Conservation (phyloP, 2,888 invertebrate genomes). For the Epistrophella euchroma region DNA sequence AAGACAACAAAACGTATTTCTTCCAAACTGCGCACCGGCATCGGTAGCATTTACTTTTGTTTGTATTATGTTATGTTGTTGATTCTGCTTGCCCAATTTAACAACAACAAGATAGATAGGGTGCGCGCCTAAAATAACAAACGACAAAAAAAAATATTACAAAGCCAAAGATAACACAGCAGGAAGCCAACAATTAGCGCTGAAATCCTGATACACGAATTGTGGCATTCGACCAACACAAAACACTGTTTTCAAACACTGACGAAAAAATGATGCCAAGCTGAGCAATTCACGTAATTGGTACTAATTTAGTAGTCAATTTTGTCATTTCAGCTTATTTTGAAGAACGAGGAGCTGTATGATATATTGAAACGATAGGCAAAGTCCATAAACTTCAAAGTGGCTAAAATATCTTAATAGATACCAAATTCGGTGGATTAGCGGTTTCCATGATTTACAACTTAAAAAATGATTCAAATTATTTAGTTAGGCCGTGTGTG, state of each 20-base stretch:
- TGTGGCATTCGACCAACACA: constrained; percentile 84
- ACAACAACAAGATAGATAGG: constrained; percentile 49
- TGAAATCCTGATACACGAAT: constrained; percentile 82
- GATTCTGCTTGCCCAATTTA: constrained; percentile 33
- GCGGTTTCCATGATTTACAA: no score
- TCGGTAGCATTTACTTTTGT: constrained; percentile 8
- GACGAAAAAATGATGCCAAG: not conserved
- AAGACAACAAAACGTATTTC: not conserved
- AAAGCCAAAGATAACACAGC: constrained; percentile 57
- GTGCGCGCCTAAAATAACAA: constrained; percentile 26
- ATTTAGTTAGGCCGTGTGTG: no score
- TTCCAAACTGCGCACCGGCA: constrained; percentile 1
- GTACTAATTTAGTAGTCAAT: no score
- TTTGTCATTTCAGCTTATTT: no score
- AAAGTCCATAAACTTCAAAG: no score
- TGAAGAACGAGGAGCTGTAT: no score
- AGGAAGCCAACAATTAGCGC: constrained; percentile 35
- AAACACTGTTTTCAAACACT: constrained; percentile 81
- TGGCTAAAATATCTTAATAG: no score
- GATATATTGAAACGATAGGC: no score
- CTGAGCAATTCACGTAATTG: no score
- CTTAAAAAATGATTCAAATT: no score
- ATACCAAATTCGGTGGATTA: no score
- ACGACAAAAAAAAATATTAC: constrained; percentile 71
- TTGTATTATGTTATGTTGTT: constrained; percentile 18